Percentiles rank a stretch among this genome's conserved stretches.
These are phyloP conservation scores for Galaxias olidus DNA, from an alignment of 2,797 vertebrate species.

Conservation along the genomic window DNA sequence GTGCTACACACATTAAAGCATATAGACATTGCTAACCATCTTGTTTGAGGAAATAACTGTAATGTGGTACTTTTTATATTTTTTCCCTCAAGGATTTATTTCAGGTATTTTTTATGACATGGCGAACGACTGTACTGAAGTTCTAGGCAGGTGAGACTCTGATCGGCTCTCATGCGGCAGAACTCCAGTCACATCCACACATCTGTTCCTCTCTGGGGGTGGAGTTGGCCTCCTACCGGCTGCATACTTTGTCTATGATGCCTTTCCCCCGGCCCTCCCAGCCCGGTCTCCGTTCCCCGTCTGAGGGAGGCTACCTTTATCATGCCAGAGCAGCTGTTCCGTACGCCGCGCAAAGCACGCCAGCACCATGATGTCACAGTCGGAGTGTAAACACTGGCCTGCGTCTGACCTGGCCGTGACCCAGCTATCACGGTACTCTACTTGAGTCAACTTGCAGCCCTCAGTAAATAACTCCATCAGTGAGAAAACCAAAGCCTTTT, in stretches of 20 bases:
- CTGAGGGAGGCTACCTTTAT: constrained; percentile 17
- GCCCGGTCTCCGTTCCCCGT: neutral
- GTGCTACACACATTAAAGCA: neutral
- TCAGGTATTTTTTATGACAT: neutral
- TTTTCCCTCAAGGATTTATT: neutral
- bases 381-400: constrained; percentile 44
- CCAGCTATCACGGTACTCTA: constrained; percentile 39
- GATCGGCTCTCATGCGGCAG: neutral
- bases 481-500: neutral
- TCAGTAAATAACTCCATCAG: neutral
- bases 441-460: constrained; percentile 10
- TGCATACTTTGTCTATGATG: constrained; percentile 29
- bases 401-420: constrained; percentile 49
- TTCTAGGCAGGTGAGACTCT: neutral
- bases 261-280: constrained; percentile 13
- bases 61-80: neutral
- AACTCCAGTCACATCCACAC: constrained; percentile 1
- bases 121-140: no score
- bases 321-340: constrained; percentile 36
- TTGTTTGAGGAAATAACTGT: constrained; percentile 1
- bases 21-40: neutral
- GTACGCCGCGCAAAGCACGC: constrained; percentile 15
- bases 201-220: constrained; percentile 17
- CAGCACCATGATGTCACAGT: constrained; percentile 39
- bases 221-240: constrained; percentile 8